Evolutionary conservation across 2,888 invertebrate genomes (phyloP), one percentile per base, ranked within the genome.

Genomic region (Norana najaformis): DNA sequence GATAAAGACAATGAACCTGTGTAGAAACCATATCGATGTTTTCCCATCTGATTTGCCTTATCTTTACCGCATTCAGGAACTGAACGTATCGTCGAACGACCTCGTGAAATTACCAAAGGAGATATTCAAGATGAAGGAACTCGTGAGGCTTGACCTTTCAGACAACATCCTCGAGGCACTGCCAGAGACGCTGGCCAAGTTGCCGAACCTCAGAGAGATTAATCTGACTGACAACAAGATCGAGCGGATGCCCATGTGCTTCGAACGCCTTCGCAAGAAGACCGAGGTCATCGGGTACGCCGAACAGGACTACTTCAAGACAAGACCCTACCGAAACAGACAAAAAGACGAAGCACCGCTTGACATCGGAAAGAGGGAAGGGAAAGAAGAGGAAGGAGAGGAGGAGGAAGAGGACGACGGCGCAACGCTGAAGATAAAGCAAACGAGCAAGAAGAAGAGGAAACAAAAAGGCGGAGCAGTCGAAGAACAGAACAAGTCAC

Each of bases 111-210:
- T 94, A 38, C 94, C 94, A 5, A 92, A 92, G 13, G 94, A 94
- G 83, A 92, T 94, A 30, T 92, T 93, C 91, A 94, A 94, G 91
- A 93, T 94, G 92, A 93, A 93, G 89, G 92, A 96, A 92, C 95
- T 98, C 2, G 96, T 97, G 92, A 94, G 95, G 11, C 94, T 98
- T 37, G 97, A 98, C 94, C 95, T 98, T 39, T 98, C 98, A 0
- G 96, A 96, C 92, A 98, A 98, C 94, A 97, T 97, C n/a, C 96
- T 98, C 89, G 96, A 93, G 90, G 89, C 91, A 13, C 91, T 95
- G 16, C 94, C 94, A 20, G 94, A 95, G 90, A 93, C 92, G 35
- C 93, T 95, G 47, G 93, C 93, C 89, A 94, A 94, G 92, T 92
- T 94, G 88, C 93, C 94, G 13, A 92, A 92, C 88, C 88, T 95